Evolutionary conservation across 2,113 vertebrate genomes (phyloP).

Genomic region (Gopherus flavomarginatus): DNA sequence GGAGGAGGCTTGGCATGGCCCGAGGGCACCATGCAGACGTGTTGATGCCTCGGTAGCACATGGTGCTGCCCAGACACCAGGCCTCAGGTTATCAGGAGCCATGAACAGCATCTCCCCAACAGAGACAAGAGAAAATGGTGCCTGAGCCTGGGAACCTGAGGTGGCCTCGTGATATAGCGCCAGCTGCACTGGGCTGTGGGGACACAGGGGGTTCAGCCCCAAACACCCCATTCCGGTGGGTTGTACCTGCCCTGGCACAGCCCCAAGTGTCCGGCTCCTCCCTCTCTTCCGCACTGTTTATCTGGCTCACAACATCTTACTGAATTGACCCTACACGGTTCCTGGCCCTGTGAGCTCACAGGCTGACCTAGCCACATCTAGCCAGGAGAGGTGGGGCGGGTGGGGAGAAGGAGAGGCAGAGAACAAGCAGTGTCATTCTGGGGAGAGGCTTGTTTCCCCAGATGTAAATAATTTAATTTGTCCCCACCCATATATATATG

Average conservation of each 20-base stretch:
- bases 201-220: background rate
- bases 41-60: background rate
- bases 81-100: background rate
- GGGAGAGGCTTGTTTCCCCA: background rate
- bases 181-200: background rate
- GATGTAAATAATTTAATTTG: background rate
- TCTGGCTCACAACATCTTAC: too few species aligned
- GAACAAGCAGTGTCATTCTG: background rate
- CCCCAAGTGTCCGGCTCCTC: background rate
- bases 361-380: background rate
- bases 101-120: background rate
- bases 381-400: background rate
- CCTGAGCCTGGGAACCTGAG: background rate
- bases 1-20: background rate
- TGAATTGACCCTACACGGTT: background rate
- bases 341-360: too few species aligned
- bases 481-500: background rate
- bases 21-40: background rate
- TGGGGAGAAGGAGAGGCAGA: background rate
- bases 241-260: background rate
- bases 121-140: background rate
- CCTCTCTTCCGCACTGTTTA: rapidly evolving
- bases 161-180: background rate
- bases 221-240: background rate
- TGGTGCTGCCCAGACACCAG: background rate